Evolutionary conservation across 2,888 invertebrate genomes (phyloP).

Genomic region (Limnephilus lunatus): DNA sequence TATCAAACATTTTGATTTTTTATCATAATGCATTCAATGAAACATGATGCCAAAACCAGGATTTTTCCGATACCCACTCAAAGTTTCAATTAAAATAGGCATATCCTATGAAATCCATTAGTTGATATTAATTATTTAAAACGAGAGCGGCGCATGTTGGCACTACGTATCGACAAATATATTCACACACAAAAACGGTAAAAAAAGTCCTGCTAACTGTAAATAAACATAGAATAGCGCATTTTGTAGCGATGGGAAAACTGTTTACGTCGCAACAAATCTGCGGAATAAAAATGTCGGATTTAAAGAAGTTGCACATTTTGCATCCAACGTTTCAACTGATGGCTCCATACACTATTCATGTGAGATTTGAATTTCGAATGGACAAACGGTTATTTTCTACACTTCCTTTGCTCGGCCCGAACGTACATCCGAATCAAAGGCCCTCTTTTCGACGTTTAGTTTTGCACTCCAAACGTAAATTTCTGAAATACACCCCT

Average conservation of each 20-base stretch:
- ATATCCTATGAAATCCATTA: conserved; percentile 8
- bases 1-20: neutral
- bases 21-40: neutral
- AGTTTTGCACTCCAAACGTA: conserved; percentile 48
- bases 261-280: conserved; percentile 10
- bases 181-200: neutral
- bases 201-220: neutral
- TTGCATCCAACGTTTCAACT: conserved; percentile 5
- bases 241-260: neutral
- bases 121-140: neutral
- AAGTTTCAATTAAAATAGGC: neutral
- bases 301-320: neutral
- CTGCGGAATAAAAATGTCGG: neutral
- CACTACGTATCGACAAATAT: neutral
- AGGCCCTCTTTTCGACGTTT: conserved; percentile 41
- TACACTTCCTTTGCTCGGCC: conserved; percentile 42
- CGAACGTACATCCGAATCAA: conserved; percentile 45
- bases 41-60: neutral
- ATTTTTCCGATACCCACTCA: neutral
- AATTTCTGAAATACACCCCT: conserved; percentile 46
- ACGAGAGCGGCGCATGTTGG: neutral
- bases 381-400: conserved; percentile 21
- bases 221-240: neutral
- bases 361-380: conserved; percentile 28
- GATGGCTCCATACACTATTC: conserved; percentile 23